Base-by-base conservation (phyloP, 2,888 invertebrate genomes). In the Meteorus colon region DNA sequence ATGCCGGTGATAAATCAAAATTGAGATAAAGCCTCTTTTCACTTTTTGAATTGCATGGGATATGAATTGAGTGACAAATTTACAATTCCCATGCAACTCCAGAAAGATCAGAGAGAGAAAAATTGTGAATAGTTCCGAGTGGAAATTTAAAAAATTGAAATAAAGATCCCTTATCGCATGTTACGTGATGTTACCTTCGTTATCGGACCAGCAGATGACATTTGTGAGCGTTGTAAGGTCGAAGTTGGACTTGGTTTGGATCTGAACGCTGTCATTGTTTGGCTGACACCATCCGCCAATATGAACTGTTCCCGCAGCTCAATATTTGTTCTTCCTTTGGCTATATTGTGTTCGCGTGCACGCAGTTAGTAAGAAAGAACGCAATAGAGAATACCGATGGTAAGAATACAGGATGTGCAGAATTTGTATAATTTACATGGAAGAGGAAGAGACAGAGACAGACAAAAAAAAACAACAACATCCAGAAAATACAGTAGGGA, bases 291-390 rank as follows among this genome's bases (percentile, higher is more conserved):
- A 90, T 98, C 96, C 87, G 99, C 98, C 93, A 99, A 93, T 91
- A 98, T 97, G 93, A 99, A 99, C 93, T 98, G 97, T 92, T 99
- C 99, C 90, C 99, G 95, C 90, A 99, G 95, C 93, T 99, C 98
- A 92, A 98, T 96, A 94, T 99, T 99, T 91, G 98, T 98, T 92
- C 99, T 96, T 93, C 99, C 99, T 93, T 98, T 98, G 93, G 98
- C 98, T 98, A 92, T 91, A 92, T 91, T 91, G 91, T 91, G 91
- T 86, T 85, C 60, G 86, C 87, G 87, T 87, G 87, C 86, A 88
- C 86, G 88, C 86, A 88, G 85, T 88, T 86, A 85, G 83, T 84
- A 85, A 84, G 82, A 45, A 81, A 84, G 81, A 34, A 83, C 83
- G 81, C 82, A 83, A 81, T 41, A 19, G 78, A 78, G 83, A 81